Conservation (phyloP, 2,888 invertebrate species). For the Craniophora ligustri region DNA sequence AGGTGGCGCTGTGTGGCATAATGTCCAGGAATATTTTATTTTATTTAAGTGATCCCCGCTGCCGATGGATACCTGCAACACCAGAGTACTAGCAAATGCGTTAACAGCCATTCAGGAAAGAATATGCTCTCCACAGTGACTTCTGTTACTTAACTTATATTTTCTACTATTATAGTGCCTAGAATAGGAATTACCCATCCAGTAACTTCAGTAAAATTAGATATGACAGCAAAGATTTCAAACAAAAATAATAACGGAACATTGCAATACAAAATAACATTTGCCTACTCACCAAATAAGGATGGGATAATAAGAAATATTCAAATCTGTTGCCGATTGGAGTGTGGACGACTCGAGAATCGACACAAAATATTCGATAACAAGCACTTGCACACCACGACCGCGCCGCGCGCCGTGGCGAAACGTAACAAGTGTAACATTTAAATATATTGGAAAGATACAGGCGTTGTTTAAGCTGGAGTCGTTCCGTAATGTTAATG, state of each 20-base stretch:
- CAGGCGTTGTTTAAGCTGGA: neutral
- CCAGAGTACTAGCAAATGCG: too few relatives aligned
- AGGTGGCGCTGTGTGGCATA: too few relatives aligned
- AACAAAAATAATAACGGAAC: neutral
- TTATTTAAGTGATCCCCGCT: too few relatives aligned
- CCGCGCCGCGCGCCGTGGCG: slow-evolving; percentile 16
- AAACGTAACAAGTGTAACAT: slow-evolving; percentile 29
- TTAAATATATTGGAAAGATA: slow-evolving; percentile 7
- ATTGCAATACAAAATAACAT: slow-evolving; percentile 4
- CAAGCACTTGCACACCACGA: slow-evolving; percentile 15
- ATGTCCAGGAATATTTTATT: too few relatives aligned
- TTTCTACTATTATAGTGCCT: too few relatives aligned
- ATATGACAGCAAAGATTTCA: neutral
- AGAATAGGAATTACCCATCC: too few relatives aligned
- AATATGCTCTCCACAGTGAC: too few relatives aligned
- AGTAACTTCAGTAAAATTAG: neutral
- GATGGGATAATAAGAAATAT: slow-evolving; percentile 41
- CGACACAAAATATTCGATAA: slow-evolving; percentile 33
- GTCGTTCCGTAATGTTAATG: slow-evolving; percentile 14
- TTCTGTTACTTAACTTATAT: too few relatives aligned
- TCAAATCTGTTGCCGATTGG: slow-evolving; percentile 30
- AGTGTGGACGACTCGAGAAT: slow-evolving; percentile 29
- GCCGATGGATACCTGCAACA: too few relatives aligned
- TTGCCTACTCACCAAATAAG: neutral
- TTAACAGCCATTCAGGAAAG: too few relatives aligned